Base-by-base conservation (phyloP, 2,888 invertebrate genomes). In the Dynastes grantii region DNA sequence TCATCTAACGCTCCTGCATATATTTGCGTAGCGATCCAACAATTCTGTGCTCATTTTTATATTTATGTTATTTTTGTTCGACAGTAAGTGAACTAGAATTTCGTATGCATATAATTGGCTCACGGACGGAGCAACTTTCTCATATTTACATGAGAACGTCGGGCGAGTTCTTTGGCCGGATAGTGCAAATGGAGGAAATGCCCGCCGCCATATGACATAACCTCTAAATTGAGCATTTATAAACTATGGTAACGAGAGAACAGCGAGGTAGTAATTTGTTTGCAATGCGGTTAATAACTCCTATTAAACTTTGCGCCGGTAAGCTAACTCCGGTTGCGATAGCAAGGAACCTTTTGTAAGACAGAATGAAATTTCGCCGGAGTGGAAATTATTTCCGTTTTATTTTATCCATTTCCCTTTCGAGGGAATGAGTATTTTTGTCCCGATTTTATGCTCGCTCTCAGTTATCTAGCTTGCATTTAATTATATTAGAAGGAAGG, bases 141-240 rank as follows among this genome's bases (percentile, higher is more conserved):
- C 68, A 51, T 68, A 68, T 45, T 68, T 49, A 37, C 68, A 45
- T 68, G 68, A 51, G 68, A 68, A 68, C 37, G 51, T 51, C 45
- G 9, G 6, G 29, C 3, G 61, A n/a, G 16, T 68, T 68, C 51
- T 51, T 68, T 49, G 49, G 9, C 68, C 68, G 68, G 16, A 13
- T 51, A 68, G 49, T 11, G 29, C 9, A 49, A 68, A 37, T 16
- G 8, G 27, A 65, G 65, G 65, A 65, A 65, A 27, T 51, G 29
- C 51, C 5, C 49, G 51, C 49, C 27, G 29, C 49, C 49, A 51
- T 22, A 29, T 49, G 16, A 68, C 51, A 68, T 68, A 68, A 68
- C 49, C 68, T 49, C 61, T 29, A 29, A 61, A 61, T 22, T 68
- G 29, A 49, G 6, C 51, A 68, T 51, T 68, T 68, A 49, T 22